Conservation (phyloP, 2,797 vertebrate genomes). For the Sebastiscus tertius region DNA sequence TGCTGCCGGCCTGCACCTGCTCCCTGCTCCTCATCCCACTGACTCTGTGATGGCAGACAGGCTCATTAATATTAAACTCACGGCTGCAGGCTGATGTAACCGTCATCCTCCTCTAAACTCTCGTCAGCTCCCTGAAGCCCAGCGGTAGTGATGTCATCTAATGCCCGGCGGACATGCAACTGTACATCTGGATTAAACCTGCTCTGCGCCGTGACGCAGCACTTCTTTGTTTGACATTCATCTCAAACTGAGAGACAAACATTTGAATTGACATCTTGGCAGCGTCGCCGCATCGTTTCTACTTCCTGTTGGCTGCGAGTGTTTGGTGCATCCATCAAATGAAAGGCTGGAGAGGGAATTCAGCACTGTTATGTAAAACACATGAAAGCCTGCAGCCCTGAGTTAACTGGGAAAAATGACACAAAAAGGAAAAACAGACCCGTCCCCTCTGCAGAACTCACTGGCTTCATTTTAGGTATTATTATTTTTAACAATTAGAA, state of each 20-base stretch:
- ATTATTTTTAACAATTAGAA: neutral
- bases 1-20: conserved; percentile 59
- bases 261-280: neutral
- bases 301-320: neutral
- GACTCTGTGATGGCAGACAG: neutral
- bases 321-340: neutral
- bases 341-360: conserved; percentile 9
- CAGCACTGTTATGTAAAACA: conserved; percentile 13
- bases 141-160: conserved; percentile 38
- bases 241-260: neutral
- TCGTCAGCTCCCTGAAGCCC: neutral
- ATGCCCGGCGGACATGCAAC: conserved; percentile 12
- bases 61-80: conserved; percentile 35
- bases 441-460: neutral
- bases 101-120: conserved; percentile 10
- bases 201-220: neutral
- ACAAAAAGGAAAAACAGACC: neutral
- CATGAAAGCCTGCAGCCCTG: conserved; percentile 3
- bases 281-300: neutral
- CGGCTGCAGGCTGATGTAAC: conserved; percentile 7
- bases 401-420: neutral
- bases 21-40: conserved; percentile 17
- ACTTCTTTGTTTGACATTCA: neutral
- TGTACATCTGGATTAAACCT: conserved; percentile 36
- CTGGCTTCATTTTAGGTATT: neutral